phyloP scores from a whole-genome alignment of 2,797 vertebrate species.

The Myotis pilosus region DNA sequence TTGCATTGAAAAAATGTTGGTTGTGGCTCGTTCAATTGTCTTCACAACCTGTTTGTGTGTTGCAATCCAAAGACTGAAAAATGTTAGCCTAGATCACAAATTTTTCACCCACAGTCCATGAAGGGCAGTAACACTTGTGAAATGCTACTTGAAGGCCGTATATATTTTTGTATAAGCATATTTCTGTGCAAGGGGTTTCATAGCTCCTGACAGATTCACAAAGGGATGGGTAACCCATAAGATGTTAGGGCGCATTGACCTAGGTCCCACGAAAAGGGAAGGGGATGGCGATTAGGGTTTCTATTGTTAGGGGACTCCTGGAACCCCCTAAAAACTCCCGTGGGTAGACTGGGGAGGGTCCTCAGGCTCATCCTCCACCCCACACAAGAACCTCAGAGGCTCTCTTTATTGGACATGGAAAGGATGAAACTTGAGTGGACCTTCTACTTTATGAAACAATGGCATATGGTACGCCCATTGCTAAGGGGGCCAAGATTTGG shows the following conservation, averaged over 20 bases:
- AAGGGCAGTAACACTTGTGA: neutral
- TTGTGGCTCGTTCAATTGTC: neutral
- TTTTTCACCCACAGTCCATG: neutral
- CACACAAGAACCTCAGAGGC: neutral
- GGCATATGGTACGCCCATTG: fast-evolving
- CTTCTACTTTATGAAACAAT: neutral
- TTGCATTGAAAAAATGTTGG: neutral
- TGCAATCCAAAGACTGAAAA: neutral
- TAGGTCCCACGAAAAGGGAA: neutral
- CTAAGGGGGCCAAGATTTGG: neutral
- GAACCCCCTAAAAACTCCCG: neutral
- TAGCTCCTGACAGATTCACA: neutral
- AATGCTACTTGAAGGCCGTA: neutral
- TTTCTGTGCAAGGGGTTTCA: neutral
- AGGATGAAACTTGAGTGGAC: neutral
- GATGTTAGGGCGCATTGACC: neutral
- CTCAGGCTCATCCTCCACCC: neutral
- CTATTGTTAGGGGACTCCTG: neutral
- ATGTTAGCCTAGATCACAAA: neutral
- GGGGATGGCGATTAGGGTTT: neutral
- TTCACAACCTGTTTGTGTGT: neutral
- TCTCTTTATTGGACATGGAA: neutral
- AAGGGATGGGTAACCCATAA: neutral
- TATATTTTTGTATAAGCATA: neutral
- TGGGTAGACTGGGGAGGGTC: neutral